phyloP scores from a whole-genome alignment of 2,113 vertebrate genomes.

The Psephotus haematonotus region DNA sequence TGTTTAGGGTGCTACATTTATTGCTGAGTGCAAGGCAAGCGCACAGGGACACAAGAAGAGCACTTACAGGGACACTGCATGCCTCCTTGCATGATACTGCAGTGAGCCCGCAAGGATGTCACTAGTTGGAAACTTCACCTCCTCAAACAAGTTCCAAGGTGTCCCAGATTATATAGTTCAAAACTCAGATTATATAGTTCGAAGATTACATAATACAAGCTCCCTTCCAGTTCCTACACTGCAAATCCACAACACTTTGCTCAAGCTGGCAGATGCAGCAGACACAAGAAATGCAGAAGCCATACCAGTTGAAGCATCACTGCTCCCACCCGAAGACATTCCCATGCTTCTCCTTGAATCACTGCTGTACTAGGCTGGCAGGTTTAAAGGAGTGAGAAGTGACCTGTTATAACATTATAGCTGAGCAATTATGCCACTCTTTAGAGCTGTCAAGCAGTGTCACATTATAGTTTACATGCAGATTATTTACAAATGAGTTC shows the following conservation, averaged over 20 bases:
- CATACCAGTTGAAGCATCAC: rapidly evolving
- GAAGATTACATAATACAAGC: not conserved
- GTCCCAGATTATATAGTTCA: not conserved
- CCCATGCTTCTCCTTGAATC: not conserved
- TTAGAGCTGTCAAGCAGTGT: not conserved
- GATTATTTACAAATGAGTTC: not conserved
- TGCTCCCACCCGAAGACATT: not conserved
- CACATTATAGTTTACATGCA: not conserved
- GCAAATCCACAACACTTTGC: not conserved
- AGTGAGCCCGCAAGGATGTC: rapidly evolving
- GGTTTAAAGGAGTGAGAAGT: not conserved
- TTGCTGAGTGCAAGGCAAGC: not conserved
- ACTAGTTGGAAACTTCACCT: not conserved
- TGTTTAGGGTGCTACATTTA: not conserved
- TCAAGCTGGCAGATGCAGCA: not conserved
- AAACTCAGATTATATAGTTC: not conserved
- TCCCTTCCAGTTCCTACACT: not conserved
- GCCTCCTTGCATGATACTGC: not conserved
- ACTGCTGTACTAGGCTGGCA: not conserved
- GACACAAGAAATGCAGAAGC: not conserved
- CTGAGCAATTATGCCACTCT: not conserved
- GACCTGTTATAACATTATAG: not conserved
- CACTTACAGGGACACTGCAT: rapidly evolving
- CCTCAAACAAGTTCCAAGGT: not conserved
- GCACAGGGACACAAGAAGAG: not conserved